Evolutionary conservation across 2,888 invertebrate genomes (phyloP).

Genomic region (Geophilus truncorum): DNA sequence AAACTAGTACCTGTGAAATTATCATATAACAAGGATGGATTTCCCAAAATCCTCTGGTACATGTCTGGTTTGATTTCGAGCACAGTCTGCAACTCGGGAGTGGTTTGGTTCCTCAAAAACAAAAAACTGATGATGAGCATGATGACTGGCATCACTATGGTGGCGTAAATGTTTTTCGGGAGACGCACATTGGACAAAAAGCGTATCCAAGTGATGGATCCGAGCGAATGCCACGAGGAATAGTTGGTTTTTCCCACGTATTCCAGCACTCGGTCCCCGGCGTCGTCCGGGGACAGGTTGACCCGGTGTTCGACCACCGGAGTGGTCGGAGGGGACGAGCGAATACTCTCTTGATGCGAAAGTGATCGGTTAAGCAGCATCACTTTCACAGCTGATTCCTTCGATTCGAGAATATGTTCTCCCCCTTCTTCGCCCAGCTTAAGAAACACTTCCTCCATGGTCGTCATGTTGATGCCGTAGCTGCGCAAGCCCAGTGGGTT

Average conservation of each 20-base stretch:
- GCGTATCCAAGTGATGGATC: slow-evolving; percentile 32
- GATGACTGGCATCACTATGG: slow-evolving; percentile 35
- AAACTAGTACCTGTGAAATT: neutral
- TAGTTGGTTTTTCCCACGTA: neutral
- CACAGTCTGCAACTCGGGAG: neutral
- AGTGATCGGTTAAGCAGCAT: neutral
- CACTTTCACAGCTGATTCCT: neutral
- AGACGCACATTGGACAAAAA: slow-evolving; percentile 32
- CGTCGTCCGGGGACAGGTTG: neutral
- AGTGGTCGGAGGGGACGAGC: neutral
- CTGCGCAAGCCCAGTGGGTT: slow-evolving; percentile 67
- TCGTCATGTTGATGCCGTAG: slow-evolving; percentile 84
- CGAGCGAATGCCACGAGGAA: neutral
- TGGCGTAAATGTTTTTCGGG: slow-evolving; percentile 34
- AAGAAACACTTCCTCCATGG: slow-evolving; percentile 72
- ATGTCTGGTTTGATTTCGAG: neutral
- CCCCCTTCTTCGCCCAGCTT: slow-evolving; percentile 72
- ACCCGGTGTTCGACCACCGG: neutral
- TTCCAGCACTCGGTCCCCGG: slow-evolving; percentile 1
- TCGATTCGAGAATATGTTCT: slow-evolving; percentile 31
- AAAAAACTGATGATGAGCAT: slow-evolving; percentile 22
- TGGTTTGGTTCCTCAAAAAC: slow-evolving; percentile 5
- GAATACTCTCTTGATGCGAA: neutral
- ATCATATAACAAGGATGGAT: neutral
- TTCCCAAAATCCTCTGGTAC: neutral